These are phyloP conservation scores for Drosophila eugracilis DNA, from an alignment of 1,140 invertebrate genomes.

Conservation along the genomic window DNA sequence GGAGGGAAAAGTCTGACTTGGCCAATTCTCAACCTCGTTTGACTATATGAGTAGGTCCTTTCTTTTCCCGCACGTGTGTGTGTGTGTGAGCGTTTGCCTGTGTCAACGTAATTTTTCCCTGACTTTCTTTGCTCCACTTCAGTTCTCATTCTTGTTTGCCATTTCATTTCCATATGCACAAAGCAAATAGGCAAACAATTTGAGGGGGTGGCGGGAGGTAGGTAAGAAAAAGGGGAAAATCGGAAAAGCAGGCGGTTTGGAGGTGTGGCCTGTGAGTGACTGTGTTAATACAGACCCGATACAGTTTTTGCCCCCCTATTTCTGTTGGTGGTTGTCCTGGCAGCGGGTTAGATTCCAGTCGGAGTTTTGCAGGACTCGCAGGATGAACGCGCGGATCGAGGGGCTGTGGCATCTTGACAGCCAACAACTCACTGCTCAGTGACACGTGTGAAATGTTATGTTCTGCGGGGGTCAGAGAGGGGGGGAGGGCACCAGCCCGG, in stretches of 20 bases:
- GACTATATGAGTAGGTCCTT: conserved; percentile 32
- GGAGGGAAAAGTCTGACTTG: conserved; percentile 3
- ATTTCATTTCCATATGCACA: conserved; percentile 81
- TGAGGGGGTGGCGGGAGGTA: conserved; percentile 5
- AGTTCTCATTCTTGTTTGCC: conserved; percentile 62
- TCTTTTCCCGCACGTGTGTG: conserved; percentile 31
- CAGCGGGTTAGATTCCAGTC: conserved; percentile 34
- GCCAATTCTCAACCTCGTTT: conserved; percentile 32
- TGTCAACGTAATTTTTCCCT: conserved; percentile 78
- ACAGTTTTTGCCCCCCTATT: conserved; percentile 26
- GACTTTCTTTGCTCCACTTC: conserved; percentile 53
- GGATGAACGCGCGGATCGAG: conserved; percentile 12
- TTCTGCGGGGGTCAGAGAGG: conserved; percentile 41
- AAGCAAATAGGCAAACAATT: conserved; percentile 78
- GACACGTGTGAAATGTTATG: conserved; percentile 76
- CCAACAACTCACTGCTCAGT: conserved; percentile 75
- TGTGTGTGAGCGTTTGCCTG: conserved; percentile 42
- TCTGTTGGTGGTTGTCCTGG: conserved; percentile 51
- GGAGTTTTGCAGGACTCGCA: conserved; percentile 3
- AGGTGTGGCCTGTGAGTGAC: conserved; percentile 13
- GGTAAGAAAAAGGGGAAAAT: not conserved
- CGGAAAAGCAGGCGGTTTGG: not conserved
- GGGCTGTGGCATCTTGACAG: conserved; percentile 56
- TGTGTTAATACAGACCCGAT: conserved; percentile 41
- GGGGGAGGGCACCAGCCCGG: conserved; percentile 2